A percentile compares a stretch with the other conserved stretches of the same genome.
These are phyloP conservation scores for Umimayanthus kanabou DNA, from an alignment of 92 coral and sea anemone species.

Conservation along the genomic window DNA sequence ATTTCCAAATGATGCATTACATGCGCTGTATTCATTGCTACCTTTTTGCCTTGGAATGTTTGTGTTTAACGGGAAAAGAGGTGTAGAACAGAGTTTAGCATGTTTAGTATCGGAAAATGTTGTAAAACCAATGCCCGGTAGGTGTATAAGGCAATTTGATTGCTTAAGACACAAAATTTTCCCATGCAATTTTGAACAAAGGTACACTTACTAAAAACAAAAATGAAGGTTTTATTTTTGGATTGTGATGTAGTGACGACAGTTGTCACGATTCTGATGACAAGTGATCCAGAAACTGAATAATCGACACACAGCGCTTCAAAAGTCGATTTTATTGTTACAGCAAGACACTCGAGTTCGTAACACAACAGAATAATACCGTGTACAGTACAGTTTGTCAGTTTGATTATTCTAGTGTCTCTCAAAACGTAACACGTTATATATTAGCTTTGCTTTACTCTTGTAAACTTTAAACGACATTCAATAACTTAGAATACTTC, in stretches of 20 bases:
- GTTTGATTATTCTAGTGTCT: background rate
- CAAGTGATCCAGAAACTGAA: background rate
- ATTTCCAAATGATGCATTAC: too few species aligned
- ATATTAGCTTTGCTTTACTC: constrained; percentile 15
- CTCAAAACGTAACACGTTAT: background rate
- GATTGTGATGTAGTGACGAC: background rate
- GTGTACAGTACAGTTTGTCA: background rate
- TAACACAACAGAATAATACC: background rate
- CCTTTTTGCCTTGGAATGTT: too few species aligned
- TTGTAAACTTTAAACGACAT: background rate
- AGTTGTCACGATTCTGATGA: background rate
- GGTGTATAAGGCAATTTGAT: too few species aligned
- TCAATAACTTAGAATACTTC: constrained; percentile 7
- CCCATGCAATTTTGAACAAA: too few species aligned
- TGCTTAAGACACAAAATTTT: too few species aligned
- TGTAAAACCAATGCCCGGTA: too few species aligned
- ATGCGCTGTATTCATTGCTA: too few species aligned
- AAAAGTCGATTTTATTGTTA: background rate
- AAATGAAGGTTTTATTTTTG: too few species aligned
- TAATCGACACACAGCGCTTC: background rate
- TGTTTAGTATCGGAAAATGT: too few species aligned
- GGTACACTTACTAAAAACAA: too few species aligned
- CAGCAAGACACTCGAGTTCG: background rate
- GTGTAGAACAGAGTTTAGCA: too few species aligned
- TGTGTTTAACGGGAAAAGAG: too few species aligned